phyloP scores from a whole-genome alignment of 2,797 vertebrate species.

The Sebastes reedi region DNA sequence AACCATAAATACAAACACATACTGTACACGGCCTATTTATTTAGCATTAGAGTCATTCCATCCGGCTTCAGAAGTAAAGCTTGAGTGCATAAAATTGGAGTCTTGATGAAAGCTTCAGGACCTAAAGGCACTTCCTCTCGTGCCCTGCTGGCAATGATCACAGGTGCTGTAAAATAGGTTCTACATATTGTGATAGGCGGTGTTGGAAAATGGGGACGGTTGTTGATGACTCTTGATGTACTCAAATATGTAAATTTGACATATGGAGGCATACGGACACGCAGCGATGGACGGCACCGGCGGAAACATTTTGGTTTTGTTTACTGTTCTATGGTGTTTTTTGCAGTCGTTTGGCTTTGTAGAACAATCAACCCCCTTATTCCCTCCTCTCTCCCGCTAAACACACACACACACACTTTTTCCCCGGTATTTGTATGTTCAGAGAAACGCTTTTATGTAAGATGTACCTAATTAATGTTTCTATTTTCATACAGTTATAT shows the following conservation, averaged over 20 bases:
- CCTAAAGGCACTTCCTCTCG: background rate
- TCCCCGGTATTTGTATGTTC: constrained; percentile 70
- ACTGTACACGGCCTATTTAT: background rate
- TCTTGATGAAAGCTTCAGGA: constrained; percentile 24
- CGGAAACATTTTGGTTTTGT: constrained; percentile 27
- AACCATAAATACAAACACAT: background rate
- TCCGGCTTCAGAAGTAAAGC: background rate
- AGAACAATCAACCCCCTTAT: constrained; percentile 47
- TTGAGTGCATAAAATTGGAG: background rate
- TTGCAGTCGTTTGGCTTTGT: constrained; percentile 67
- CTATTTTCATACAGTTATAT: constrained; percentile 76
- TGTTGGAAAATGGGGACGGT: constrained; percentile 48
- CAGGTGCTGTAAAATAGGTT: constrained; percentile 57
- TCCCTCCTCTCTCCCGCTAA: background rate
- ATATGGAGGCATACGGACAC: constrained; percentile 13
- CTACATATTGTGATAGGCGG: constrained; percentile 15
- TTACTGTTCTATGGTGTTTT: constrained; percentile 65
- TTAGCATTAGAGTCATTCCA: background rate
- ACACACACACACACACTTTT: background rate
- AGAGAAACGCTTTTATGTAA: constrained; percentile 71
- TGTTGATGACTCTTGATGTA: constrained; percentile 38
- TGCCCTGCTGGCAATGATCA: constrained; percentile 19
- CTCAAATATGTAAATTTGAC: constrained; percentile 56
- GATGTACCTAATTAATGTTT: constrained; percentile 75
- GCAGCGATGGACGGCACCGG: background rate